Conservation (phyloP, 2,113 vertebrate species). For the Capra hircus region DNA sequence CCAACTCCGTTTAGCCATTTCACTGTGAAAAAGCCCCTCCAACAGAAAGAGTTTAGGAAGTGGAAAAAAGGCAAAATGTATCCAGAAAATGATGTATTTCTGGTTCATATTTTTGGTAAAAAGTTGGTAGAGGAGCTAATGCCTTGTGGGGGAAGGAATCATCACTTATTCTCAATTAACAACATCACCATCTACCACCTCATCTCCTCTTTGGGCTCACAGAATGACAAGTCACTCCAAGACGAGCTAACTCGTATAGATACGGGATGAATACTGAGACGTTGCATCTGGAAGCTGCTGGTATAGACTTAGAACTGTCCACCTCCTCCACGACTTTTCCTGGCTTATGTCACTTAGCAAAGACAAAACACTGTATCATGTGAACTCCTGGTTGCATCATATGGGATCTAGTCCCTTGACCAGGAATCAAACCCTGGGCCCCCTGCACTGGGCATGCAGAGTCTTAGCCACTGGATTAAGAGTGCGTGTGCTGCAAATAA, state of each 20-base stretch:
- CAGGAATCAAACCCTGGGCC: neutral
- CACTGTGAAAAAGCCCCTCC: neutral
- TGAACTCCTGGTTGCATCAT: neutral
- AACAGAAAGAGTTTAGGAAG: neutral
- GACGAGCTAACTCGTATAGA: neutral
- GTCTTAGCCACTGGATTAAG: neutral
- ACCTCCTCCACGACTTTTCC: neutral
- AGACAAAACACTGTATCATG: neutral
- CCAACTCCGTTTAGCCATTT: neutral
- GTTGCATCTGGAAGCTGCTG: neutral
- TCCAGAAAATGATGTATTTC: neutral
- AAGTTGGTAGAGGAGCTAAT: neutral
- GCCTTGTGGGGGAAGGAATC: too few species aligned
- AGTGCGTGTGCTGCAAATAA: neutral
- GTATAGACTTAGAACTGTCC: neutral
- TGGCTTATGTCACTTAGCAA: neutral
- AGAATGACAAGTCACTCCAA: neutral
- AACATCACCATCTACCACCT: neutral
- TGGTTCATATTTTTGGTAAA: neutral
- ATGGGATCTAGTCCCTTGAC: neutral
- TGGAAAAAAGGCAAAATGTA: neutral
- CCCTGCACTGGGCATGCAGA: neutral
- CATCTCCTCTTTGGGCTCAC: too few species aligned
- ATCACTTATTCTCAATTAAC: neutral
- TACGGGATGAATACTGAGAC: neutral